These are phyloP conservation scores for Datnioides undecimradiatus DNA, from an alignment of 2,113 vertebrate genomes.

Conservation along the genomic window DNA sequence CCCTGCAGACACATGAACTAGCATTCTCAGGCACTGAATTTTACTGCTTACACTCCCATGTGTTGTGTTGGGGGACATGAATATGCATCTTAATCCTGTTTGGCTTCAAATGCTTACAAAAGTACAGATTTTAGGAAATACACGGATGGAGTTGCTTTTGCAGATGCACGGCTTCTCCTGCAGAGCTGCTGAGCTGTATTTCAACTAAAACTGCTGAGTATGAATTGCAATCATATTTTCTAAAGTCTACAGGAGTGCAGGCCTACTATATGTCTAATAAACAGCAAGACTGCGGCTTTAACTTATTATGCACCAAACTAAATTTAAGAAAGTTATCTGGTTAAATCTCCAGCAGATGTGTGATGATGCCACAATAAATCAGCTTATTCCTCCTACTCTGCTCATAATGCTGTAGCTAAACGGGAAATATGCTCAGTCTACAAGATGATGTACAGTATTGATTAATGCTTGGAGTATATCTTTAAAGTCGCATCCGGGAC, in stretches of 20 bases:
- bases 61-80: constrained; percentile 37
- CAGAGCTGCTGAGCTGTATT: constrained; percentile 46
- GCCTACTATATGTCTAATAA: not conserved
- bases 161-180: constrained; percentile 26
- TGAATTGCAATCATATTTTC: constrained; percentile 33
- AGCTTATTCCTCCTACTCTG: constrained; percentile 5
- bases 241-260: constrained; percentile 29
- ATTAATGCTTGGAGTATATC: not conserved
- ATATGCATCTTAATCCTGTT: constrained; percentile 62
- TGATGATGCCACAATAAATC: not conserved
- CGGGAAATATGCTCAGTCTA: constrained; percentile 1
- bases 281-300: not conserved
- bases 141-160: constrained; percentile 29
- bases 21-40: constrained; percentile 47
- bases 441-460: not conserved
- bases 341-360: constrained; percentile 18
- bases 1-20: constrained; percentile 65
- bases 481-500: constrained; percentile 1
- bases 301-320: constrained; percentile 9
- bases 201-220: constrained; percentile 50
- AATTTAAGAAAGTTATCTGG: constrained; percentile 7
- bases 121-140: constrained; percentile 30
- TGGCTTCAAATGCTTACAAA: constrained; percentile 26
- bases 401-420: not conserved
- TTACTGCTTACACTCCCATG: constrained; percentile 23